Base-by-base conservation (phyloP, 2,113 vertebrate species). In the Silurus asotus region DNA sequence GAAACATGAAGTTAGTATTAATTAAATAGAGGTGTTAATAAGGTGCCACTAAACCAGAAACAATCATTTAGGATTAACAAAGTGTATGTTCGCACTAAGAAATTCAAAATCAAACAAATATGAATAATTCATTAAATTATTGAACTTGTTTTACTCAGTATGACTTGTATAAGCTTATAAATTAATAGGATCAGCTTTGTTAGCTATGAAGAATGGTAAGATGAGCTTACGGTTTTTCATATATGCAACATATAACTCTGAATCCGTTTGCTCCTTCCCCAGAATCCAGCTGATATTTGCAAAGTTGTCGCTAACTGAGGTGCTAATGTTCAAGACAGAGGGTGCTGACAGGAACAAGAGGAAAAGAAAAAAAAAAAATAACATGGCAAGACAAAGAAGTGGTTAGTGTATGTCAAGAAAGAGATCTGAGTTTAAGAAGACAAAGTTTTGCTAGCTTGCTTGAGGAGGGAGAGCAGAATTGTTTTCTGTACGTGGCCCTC, bases 231-330 rank as follows among this genome's bases (percentile, higher is more conserved):
- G 88, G 86, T 92, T 93, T 86, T 94, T 93, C 91, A 78, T 92
- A 87, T 92, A 92, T 64, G 93, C 92, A 88, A 94, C 90, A 87
- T 92, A 93, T 89, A 94, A 92, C 88, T 93, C 87, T 76, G 90
- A 87, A 69, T 90, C 90, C 91, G n/a, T 88, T 59, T 87, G 88
- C 85, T 89, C 91, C 86, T 88, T 92, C 87, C 87, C 91, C 28
- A 89, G 88, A 81, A 92, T 92, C 93, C 94, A 93, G 92, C 93
- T 94, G 92, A 94, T 94, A 91, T 95, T 95, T 91, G 92, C 93
- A 86, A 90, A 93, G 90, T 90, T 92, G 91, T 92, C 88, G 69
- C 90, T 89, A 90, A 93, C 92, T 81, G 92, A 92, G 84, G 89
- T 91, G 88, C 91, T 94, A 92, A 94, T 90, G 80, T 92, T 93